Conservation (phyloP, 1,140 invertebrate species). For the Bathynomus jamesi region DNA sequence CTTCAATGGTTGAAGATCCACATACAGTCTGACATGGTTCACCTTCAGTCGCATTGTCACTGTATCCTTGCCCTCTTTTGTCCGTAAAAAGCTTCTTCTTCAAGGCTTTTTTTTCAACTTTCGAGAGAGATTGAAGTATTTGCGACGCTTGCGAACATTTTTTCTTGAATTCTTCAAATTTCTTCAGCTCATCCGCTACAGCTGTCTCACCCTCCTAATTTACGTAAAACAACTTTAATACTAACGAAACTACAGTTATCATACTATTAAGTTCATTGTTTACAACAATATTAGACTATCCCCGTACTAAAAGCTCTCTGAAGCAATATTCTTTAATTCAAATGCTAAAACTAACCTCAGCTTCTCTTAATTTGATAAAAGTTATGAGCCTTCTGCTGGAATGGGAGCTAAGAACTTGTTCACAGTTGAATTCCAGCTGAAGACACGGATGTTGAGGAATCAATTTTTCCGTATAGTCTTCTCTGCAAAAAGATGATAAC, state of each 20-base stretch:
- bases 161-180: neutral
- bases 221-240: too few relatives aligned
- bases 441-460: constrained; percentile 74
- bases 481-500: constrained; percentile 45
- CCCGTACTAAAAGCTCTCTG: too few relatives aligned
- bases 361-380: constrained; percentile 44
- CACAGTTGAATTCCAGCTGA: constrained; percentile 66
- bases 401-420: constrained; percentile 69
- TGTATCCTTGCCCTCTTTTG: neutral
- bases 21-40: too few relatives aligned
- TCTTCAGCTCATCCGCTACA: neutral
- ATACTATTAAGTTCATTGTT: too few relatives aligned
- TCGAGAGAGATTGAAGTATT: neutral
- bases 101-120: neutral
- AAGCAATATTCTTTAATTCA: too few relatives aligned
- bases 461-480: constrained; percentile 62
- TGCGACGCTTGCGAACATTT: neutral
- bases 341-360: constrained; percentile 58
- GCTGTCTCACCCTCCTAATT: neutral
- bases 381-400: constrained; percentile 75
- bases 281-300: too few relatives aligned
- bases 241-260: too few relatives aligned
- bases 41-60: too few relatives aligned
- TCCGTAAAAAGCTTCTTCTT: neutral
- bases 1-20: too few relatives aligned